phyloP scores from a whole-genome alignment of 92 coral and sea anemone genomes.

The Actinernus sp. region DNA sequence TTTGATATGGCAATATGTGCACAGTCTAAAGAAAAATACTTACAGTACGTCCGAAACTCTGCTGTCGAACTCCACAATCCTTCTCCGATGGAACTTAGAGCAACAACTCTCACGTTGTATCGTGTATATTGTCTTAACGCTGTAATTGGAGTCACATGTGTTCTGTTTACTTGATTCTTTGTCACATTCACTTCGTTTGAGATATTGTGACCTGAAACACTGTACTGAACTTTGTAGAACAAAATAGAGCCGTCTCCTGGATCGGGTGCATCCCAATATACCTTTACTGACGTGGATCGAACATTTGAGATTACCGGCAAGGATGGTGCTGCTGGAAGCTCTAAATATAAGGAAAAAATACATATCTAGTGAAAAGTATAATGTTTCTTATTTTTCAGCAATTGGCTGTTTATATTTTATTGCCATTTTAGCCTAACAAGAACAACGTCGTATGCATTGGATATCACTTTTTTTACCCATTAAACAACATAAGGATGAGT shows the following conservation, averaged over 20 bases:
- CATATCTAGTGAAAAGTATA: too few relatives aligned
- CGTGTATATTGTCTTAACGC: not conserved
- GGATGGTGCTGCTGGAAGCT: slow-evolving; percentile 8
- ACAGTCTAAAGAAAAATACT: not conserved
- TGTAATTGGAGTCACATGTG: not conserved
- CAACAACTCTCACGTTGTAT: not conserved
- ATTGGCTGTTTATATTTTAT: too few relatives aligned
- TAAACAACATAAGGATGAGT: too few relatives aligned
- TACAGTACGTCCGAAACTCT: slow-evolving; percentile 3
- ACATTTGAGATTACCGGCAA: not conserved
- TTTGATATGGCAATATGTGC: too few relatives aligned
- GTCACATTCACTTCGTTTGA: not conserved
- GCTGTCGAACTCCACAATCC: not conserved
- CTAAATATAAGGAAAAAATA: not conserved
- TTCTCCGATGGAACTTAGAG: not conserved
- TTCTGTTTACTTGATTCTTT: not conserved
- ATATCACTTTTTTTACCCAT: too few relatives aligned
- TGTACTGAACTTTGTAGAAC: slow-evolving; percentile 2
- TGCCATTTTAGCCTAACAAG: too few relatives aligned
- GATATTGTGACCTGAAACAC: not conserved
- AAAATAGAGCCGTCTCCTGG: slow-evolving; percentile 11
- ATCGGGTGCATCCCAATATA: slow-evolving; percentile 1
- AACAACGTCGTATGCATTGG: too few relatives aligned
- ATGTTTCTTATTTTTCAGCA: too few relatives aligned
- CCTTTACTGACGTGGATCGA: not conserved